Evolutionary conservation across 2,797 vertebrate species (phyloP).

Genomic region (Micrastur ruficollis): DNA sequence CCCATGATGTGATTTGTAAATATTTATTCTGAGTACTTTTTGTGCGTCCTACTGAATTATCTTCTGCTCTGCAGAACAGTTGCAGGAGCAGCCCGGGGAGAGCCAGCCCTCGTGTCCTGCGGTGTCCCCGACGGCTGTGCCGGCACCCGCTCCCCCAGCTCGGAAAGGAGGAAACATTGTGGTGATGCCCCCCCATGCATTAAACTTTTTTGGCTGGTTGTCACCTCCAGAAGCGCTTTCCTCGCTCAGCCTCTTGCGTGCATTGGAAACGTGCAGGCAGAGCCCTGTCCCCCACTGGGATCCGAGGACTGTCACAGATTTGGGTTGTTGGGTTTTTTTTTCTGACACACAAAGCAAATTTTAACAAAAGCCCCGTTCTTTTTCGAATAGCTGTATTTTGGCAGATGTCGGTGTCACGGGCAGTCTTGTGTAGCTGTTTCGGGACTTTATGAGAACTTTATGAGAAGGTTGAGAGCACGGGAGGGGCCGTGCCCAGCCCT

Average conservation of each 20-base stretch:
- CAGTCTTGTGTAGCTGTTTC: background rate
- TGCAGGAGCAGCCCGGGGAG: background rate
- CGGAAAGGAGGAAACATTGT: background rate
- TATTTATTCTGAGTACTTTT: constrained; percentile 1
- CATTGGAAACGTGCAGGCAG: background rate
- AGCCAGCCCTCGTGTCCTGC: rapidly evolving
- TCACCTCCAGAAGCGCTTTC: background rate
- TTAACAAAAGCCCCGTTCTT: background rate
- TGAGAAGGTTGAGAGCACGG: too few relatives aligned
- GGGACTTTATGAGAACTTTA: background rate
- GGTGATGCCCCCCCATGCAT: background rate
- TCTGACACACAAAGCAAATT: background rate
- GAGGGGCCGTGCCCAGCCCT: background rate
- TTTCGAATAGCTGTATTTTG: background rate
- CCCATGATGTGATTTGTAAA: background rate
- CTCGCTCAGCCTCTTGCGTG: rapidly evolving
- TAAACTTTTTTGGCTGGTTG: background rate
- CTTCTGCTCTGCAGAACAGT: background rate
- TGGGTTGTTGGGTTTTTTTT: background rate
- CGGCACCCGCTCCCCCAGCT: rapidly evolving
- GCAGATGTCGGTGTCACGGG: background rate
- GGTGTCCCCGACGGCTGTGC: background rate
- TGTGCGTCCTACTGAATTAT: background rate
- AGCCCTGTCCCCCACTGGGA: background rate
- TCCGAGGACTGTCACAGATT: background rate